Evolutionary conservation across 2,113 vertebrate genomes (phyloP), one percentile per base, ranked within the genome.

Genomic region (Antechinus stuartii): DNA sequence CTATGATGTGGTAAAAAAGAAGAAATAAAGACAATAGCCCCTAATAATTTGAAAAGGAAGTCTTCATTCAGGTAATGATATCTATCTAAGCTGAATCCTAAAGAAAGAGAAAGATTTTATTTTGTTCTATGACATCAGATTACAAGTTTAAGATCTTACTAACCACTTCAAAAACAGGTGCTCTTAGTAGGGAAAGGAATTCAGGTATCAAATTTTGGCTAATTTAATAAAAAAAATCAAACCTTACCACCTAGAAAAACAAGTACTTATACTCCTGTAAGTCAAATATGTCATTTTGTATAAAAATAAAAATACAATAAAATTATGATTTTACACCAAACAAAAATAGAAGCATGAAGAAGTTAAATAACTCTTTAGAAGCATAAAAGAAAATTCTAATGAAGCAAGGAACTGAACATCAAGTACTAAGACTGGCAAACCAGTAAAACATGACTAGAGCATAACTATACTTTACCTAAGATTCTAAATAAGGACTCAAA

Each of bases 181-280:
- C 23, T 54, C n/a, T 54, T 93, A 12, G 46, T 84, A 12, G 57
- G 27, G 27, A 10, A 11, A 30, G 2, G 27, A 61, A 61, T 61
- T 61, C 57, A 61, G 27, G 27, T 61, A 10, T 61, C 90, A 92
- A 93, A n/a, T 84, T 42, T 19, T 91, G 27, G 3, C 22, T 95
- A 46, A 68, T 90, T 56, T 90, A 97, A 93, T 30, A 95, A 96
- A 96, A 92, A 52, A 96, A 94, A 24, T 93, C 49, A 92, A 94
- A 95, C 30, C 35, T 90, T 42, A 91, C 90, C 8, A 91, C 26
- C 52, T 57, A 89, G 96, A 96, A 92, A 84, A 42, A 94, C 22
- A 61, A 92, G 25, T 89, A 35, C 27, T 61, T 30, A 25, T 93
- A 3, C 52, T 46, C 54, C 8, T 68, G 57, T 96, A 2, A 47